Evolutionary conservation across 2,113 vertebrate genomes (phyloP).

Genomic region (Lasiurus borealis): DNA sequence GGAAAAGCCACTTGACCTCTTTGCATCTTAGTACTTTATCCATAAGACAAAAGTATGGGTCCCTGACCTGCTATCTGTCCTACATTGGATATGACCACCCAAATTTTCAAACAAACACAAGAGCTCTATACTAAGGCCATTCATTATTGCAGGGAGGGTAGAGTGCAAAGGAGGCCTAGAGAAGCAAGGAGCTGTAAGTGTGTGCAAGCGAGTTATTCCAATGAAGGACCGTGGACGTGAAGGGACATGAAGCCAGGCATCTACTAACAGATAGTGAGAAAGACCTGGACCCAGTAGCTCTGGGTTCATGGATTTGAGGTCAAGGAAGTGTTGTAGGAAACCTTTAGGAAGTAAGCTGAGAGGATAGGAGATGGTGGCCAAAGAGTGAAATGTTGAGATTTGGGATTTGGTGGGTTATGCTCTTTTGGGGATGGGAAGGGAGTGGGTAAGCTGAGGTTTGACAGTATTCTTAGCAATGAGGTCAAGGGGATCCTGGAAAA

Average conservation of each 20-base stretch:
- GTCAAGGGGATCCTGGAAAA: background rate
- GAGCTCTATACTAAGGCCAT: background rate
- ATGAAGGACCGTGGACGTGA: background rate
- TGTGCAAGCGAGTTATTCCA: background rate
- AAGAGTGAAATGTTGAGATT: background rate
- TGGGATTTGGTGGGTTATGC: background rate
- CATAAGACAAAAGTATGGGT: background rate
- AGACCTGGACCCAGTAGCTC: background rate
- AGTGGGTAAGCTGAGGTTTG: background rate
- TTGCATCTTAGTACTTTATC: background rate
- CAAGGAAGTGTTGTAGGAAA: background rate
- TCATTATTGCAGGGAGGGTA: background rate
- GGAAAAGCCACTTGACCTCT: background rate
- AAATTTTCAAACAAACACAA: background rate
- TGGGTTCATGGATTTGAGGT: background rate
- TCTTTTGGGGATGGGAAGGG: background rate
- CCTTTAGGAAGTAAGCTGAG: background rate
- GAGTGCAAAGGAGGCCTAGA: background rate
- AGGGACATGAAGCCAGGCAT: background rate
- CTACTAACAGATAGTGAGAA: background rate
- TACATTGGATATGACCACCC: background rate
- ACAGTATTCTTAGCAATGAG: background rate
- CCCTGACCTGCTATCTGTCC: background rate
- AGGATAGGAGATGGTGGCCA: background rate
- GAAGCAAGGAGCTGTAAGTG: background rate